Conservation (phyloP, 1,140 invertebrate species). For the Euura lappo region DNA sequence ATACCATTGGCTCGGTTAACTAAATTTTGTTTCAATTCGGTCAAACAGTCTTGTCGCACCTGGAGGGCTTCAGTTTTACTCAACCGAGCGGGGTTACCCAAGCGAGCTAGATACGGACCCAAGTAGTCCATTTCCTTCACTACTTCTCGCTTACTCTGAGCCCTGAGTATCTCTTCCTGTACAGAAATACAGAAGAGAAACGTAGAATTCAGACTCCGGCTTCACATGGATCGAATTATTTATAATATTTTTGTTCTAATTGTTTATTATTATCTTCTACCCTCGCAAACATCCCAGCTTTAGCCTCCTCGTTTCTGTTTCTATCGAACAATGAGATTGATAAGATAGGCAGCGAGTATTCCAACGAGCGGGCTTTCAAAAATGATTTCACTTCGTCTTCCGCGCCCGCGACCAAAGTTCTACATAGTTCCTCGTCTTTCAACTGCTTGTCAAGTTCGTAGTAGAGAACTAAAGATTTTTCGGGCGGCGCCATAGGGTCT, state of each 20-base stretch:
- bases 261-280: conserved; percentile 27
- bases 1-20: conserved; percentile 62
- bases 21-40: conserved; percentile 63
- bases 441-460: conserved; percentile 60
- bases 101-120: conserved; percentile 63
- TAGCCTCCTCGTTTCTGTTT: conserved; percentile 62
- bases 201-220: neutral
- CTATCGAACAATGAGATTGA: conserved; percentile 62
- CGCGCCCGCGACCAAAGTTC: conserved; percentile 55
- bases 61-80: conserved; percentile 49
- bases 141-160: conserved; percentile 43
- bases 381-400: conserved; percentile 60
- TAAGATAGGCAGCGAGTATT: conserved; percentile 57
- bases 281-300: conserved; percentile 49
- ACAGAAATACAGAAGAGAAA: neutral
- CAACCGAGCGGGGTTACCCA: conserved; percentile 52
- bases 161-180: conserved; percentile 51
- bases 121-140: conserved; percentile 60
- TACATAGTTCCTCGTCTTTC: conserved; percentile 56
- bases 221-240: neutral
- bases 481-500: conserved; percentile 66
- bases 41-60: conserved; percentile 59
- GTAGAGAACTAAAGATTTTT: conserved; percentile 69
- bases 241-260: neutral
- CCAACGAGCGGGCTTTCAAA: conserved; percentile 52